These are phyloP conservation scores for Eristalis pertinax DNA, from an alignment of 2,888 invertebrate species.

Conservation along the genomic window DNA sequence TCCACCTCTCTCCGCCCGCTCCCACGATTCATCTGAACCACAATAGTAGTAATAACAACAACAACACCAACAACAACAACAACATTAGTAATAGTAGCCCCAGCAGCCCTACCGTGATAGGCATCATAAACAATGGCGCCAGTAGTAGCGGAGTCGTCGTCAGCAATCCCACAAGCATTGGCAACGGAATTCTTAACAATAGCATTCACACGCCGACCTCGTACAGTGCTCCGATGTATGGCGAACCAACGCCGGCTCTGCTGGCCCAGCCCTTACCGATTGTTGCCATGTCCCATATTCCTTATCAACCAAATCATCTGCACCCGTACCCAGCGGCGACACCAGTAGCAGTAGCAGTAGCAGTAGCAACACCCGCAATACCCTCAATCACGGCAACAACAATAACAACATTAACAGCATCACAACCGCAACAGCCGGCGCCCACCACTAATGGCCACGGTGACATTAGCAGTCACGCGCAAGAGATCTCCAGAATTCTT, in stretches of 20 bases:
- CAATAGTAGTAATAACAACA: slow-evolving; percentile 40
- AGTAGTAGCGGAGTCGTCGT: slow-evolving; percentile 28
- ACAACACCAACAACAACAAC: slow-evolving; percentile 41
- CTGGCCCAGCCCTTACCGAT: slow-evolving; percentile 31
- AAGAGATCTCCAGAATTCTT: slow-evolving; percentile 81
- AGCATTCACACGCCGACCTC: slow-evolving; percentile 56
- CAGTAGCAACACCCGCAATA: slow-evolving; percentile 5
- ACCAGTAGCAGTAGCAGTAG: neutral
- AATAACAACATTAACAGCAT: slow-evolving; percentile 12
- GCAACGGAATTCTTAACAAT: slow-evolving; percentile 55
- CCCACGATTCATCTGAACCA: slow-evolving; percentile 46
- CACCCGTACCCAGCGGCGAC: slow-evolving; percentile 16
- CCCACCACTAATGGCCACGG: slow-evolving; percentile 76
- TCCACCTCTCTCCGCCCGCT: slow-evolving; percentile 37
- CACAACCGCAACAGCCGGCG: slow-evolving; percentile 29
- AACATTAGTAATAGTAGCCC: slow-evolving; percentile 49
- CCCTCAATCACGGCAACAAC: slow-evolving; percentile 34
- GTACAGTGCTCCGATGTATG: slow-evolving; percentile 46
- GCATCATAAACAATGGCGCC: slow-evolving; percentile 31
- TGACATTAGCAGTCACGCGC: slow-evolving; percentile 80
- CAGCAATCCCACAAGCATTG: slow-evolving; percentile 28
- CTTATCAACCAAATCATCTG: slow-evolving; percentile 28
- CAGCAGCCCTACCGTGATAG: slow-evolving; percentile 53
- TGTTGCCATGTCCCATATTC: slow-evolving; percentile 40
- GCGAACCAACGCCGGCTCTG: slow-evolving; percentile 29